Percentiles rank a stretch among this genome's conserved stretches.
Conservation (phyloP, 2,888 invertebrate genomes). For the Ariolimax columbianus region DNA sequence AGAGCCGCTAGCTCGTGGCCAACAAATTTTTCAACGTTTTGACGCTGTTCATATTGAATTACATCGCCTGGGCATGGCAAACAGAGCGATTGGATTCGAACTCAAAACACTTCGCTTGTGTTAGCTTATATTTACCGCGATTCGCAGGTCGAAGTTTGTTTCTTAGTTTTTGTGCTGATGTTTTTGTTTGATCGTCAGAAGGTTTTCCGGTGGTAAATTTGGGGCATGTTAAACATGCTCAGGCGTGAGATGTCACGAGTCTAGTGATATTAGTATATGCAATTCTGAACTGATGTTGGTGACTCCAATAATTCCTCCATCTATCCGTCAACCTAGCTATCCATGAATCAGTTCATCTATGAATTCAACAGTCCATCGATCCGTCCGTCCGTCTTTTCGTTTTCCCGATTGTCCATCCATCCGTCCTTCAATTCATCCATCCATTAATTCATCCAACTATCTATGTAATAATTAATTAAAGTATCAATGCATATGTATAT, state of each 20-base stretch:
- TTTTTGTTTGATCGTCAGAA: not conserved
- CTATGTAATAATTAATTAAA: too few relatives aligned
- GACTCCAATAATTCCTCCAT: too few relatives aligned
- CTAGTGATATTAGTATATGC: not conserved
- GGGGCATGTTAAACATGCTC: not conserved
- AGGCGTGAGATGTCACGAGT: not conserved
- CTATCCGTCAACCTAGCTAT: too few relatives aligned
- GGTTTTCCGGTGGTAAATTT: not conserved
- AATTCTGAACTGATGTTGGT: not conserved
- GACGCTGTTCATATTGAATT: conserved; percentile 16
- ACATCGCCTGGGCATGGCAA: conserved; percentile 8
- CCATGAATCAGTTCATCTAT: too few relatives aligned
- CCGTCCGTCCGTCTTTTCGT: too few relatives aligned
- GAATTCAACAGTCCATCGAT: too few relatives aligned
- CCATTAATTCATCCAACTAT: too few relatives aligned
- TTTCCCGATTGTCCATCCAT: too few relatives aligned
- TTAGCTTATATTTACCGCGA: not conserved
- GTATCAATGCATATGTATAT: too few relatives aligned
- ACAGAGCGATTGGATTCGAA: conserved; percentile 7
- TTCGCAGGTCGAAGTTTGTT: not conserved
- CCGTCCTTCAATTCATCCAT: too few relatives aligned
- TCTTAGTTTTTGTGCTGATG: not conserved
- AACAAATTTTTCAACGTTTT: conserved; percentile 29
- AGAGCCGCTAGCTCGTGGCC: conserved; percentile 25
- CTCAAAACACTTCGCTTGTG: not conserved